Base-by-base conservation (phyloP, 2,113 vertebrate species). In the Empidonax alnorum region DNA sequence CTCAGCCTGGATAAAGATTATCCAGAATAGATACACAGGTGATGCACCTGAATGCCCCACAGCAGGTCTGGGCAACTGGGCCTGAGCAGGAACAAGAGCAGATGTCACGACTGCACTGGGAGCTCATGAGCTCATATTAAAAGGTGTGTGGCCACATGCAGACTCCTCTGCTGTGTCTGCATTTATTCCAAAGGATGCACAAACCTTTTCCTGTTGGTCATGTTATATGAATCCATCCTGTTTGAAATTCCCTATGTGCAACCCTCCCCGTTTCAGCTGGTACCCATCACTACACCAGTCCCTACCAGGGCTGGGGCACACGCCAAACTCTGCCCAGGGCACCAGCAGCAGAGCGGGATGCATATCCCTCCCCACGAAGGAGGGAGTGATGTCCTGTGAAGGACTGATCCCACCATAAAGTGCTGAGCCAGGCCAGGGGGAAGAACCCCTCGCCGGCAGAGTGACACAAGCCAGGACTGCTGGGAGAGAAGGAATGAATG, bases 391-490 rank as follows among this genome's bases (percentile, higher is more conserved):
- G 88, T 63, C 79, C 69, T 4, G 63, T 30, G 42, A 91, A 91
- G 96, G 93, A 76, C 88, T 68, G 78, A 95, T 55, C 63, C 47
- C n/a, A 41, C 81, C 74, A 33, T 6, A 91, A 96, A 39, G 74
- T 20, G 13, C 74, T 19, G 67, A 87, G 92, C 90, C 20, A 37
- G 96, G 75, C 90, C 20, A 17, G 46, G 84, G 66, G 20, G 47
- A 67, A 89, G 79, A 82, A 75, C 59, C 66, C 65, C 74, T 86
- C 5, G 47, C 78, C 56, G 75, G 85, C 58, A 41, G 96, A 79
- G 96, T 99, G 99, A 99, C 98, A 99, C 97, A 98, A 98, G 97
- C 98, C 99, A 99, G 99, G 98, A 95, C 98, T 97, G 96, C 82
- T 42, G 93, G 86, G 97, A 89, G 96, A 97, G 97, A 96, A 93